phyloP scores from a whole-genome alignment of 2,113 vertebrate genomes.

The Bufo bufo region DNA sequence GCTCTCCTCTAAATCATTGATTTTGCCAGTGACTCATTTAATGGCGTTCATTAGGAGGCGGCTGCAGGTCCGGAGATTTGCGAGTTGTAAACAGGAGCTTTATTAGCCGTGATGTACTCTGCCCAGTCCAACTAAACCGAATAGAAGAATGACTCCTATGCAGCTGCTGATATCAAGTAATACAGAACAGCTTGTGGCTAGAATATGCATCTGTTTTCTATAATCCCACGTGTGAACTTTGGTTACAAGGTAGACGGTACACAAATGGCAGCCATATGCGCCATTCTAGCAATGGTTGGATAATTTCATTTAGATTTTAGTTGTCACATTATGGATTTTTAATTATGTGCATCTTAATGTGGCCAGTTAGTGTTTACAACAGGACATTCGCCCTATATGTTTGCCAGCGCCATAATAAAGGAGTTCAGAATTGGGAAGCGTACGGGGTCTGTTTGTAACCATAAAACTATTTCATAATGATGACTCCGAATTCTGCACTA shows the following conservation, averaged over 20 bases:
- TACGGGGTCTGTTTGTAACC: neutral
- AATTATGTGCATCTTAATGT: neutral
- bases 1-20: neutral
- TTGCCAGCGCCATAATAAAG: too few relatives aligned
- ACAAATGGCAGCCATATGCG: constrained; percentile 45
- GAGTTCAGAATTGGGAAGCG: neutral
- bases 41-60: constrained; percentile 10
- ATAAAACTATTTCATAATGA: neutral
- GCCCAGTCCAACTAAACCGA: constrained; percentile 13
- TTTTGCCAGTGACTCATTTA: neutral
- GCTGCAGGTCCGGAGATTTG: constrained; percentile 10
- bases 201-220: constrained; percentile 26
- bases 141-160: neutral
- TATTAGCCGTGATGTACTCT: neutral
- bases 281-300: neutral
- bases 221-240: constrained; percentile 25
- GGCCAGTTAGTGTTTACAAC: neutral
- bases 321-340: neutral
- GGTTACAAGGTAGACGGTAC: constrained; percentile 18
- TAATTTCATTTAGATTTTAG: constrained; percentile 47
- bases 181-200: neutral
- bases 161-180: constrained; percentile 13
- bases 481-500: too few relatives aligned
- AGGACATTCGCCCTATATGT: neutral
- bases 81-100: constrained; percentile 25